Evolutionary conservation across 2,888 invertebrate genomes (phyloP).

Genomic region (Bibio marci): DNA sequence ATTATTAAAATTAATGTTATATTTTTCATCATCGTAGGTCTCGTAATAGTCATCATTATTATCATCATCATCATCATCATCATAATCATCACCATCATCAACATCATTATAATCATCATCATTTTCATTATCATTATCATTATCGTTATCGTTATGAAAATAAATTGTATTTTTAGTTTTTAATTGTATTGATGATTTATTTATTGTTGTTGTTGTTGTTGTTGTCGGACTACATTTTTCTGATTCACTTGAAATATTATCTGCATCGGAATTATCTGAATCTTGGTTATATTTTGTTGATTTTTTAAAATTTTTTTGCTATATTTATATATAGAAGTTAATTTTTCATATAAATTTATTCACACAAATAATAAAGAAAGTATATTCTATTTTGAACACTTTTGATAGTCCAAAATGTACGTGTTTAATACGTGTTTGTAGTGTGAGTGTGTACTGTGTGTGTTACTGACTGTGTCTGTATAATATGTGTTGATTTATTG

Average conservation of each 20-base stretch:
- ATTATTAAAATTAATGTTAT: not conserved
- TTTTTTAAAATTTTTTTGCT: slow-evolving; percentile 1
- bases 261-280: slow-evolving; percentile 15
- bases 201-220: not conserved
- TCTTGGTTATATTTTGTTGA: slow-evolving; percentile 4
- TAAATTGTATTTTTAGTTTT: slow-evolving; percentile 21
- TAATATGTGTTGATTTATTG: too few species aligned
- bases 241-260: slow-evolving; percentile 22
- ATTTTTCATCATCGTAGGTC: not conserved
- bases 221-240: slow-evolving; percentile 22
- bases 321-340: not conserved
- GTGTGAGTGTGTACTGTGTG: too few species aligned
- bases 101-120: not conserved
- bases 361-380: too few species aligned
- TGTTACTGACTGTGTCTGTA: too few species aligned
- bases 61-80: not conserved
- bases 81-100: too few species aligned
- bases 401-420: too few species aligned
- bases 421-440: too few species aligned
- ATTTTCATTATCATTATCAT: slow-evolving; percentile 15
- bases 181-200: too few species aligned
- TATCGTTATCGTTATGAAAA: slow-evolving; percentile 19
- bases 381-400: too few species aligned
- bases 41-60: not conserved
- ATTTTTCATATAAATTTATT: too few species aligned